phyloP scores from a whole-genome alignment of 1,140 invertebrate genomes.

The Liolophura sinensis region DNA sequence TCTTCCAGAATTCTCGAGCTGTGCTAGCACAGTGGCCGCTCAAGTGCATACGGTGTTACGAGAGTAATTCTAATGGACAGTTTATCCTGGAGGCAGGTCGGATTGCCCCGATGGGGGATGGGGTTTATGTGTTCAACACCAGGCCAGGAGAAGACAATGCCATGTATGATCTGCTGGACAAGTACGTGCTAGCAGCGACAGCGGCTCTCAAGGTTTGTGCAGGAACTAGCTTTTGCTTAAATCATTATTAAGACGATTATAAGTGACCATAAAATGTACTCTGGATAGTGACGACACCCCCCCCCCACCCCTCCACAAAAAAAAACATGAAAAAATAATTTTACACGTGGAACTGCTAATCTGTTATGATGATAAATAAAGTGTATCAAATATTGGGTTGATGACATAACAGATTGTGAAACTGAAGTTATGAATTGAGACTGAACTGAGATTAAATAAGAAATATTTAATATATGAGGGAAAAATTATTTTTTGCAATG shows the following conservation, averaged over 20 bases:
- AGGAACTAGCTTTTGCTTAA: neutral
- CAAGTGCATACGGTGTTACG: conserved; percentile 50
- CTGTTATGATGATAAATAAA: no score
- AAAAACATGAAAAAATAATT: neutral
- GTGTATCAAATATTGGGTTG: no score
- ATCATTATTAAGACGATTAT: neutral
- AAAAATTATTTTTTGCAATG: no score
- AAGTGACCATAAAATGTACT: neutral
- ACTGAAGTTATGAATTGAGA: no score
- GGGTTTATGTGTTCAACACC: conserved; percentile 43
- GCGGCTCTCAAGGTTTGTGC: conserved; percentile 39
- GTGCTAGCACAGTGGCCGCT: conserved; percentile 52
- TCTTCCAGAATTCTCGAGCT: conserved; percentile 31
- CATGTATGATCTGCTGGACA: conserved; percentile 47
- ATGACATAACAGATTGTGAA: no score
- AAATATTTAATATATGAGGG: no score
- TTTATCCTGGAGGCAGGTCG: conserved; percentile 44
- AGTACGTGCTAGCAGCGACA: conserved; percentile 44
- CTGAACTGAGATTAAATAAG: no score
- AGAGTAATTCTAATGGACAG: conserved; percentile 38
- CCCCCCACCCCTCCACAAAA: neutral
- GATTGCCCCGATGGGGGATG: conserved; percentile 52
- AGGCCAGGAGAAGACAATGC: conserved; percentile 33
- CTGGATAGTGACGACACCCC: neutral
- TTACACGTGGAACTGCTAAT: neutral